Conservation (phyloP, 2,888 invertebrate genomes). For the Trichopria drosophilae region DNA sequence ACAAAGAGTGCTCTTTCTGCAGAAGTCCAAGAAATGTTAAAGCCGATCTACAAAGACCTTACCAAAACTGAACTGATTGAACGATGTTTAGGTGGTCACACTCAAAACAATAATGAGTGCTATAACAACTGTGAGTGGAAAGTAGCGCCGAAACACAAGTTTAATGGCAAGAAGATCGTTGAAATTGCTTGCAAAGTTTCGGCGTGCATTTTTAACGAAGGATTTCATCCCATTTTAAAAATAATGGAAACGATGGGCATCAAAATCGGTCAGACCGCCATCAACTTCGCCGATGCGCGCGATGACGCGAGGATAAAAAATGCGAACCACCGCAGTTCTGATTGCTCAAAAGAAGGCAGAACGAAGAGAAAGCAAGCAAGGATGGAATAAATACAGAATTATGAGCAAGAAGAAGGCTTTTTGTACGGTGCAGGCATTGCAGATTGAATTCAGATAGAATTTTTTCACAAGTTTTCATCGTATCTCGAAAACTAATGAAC, state of each 20-base stretch:
- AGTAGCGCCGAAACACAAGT: conserved; percentile 35
- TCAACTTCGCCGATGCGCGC: conserved; percentile 11
- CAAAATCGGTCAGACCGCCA: conserved; percentile 26
- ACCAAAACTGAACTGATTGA: conserved; percentile 28
- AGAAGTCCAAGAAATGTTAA: no score
- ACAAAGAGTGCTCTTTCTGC: no score
- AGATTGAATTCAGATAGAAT: no score
- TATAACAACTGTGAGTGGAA: conserved; percentile 31
- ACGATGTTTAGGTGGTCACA: conserved; percentile 32
- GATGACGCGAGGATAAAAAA: conserved; percentile 11
- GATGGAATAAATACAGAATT: conserved; percentile 4
- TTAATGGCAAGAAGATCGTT: conserved; percentile 31
- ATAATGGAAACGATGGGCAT: conserved; percentile 32
- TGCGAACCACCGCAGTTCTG: conserved; percentile 23
- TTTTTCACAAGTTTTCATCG: no score
- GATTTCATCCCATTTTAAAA: conserved; percentile 31
- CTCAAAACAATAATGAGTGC: conserved; percentile 34
- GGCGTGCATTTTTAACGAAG: conserved; percentile 33
- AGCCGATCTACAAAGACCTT: conserved; percentile 25
- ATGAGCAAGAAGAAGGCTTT: conserved; percentile 21
- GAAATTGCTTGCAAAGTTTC: conserved; percentile 30
- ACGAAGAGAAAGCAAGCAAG: conserved; percentile 12
- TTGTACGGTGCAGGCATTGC: conserved; percentile 21
- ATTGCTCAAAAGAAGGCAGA: conserved; percentile 31
- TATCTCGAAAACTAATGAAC: no score